Base-by-base conservation (phyloP, 1,140 invertebrate genomes). In the Tribolium madens region DNA sequence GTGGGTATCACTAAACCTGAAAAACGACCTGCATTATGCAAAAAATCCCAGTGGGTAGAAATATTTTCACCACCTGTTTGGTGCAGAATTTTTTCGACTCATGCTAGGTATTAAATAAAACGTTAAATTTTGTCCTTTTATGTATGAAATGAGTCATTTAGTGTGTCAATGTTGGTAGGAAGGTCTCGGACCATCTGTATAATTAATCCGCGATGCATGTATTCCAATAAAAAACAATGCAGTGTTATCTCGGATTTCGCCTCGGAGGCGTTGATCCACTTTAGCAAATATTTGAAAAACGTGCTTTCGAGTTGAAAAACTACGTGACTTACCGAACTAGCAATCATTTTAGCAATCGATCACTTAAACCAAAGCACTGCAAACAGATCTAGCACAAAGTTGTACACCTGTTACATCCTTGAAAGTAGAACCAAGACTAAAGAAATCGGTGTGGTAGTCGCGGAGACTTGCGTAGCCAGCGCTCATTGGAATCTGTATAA, bases 401-500 rank as follows among this genome's bases (percentile, higher is more conserved):
- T n/a, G 15, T 72, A 72, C 70, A 72, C 70, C 70, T 72, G 70
- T 72, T 72, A 72, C 70, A 72, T 72, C 70, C 70, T 72, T 72
- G 70, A 72, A 72, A 48, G 70, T 72, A 72, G 70, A 72, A 72
- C 15, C 50, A 72, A 72, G 70, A 72, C 70, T 72, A 72, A 72
- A 72, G 36, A 71, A 71, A 71, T 48, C 68, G 47, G 47, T 33
- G 50, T 52, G 70, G 26, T 48, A 72, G 70, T 26, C 17, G 50
- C 15, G 47, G 70, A 72, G 70, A 72, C 70, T 72, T 72, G 70
- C 70, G 70, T 72, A 72, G 70, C 70, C 68, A 46, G 36, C 36
- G 47, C 36, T 60, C 50, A 69, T 60, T 77, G 76, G 76, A 77
- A 77, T 77, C 72, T 60, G 70, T 77, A 73, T 73, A 77, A 77